Percentiles rank a stretch among this genome's conserved stretches.
phyloP scores from a whole-genome alignment of 2,888 invertebrate species.

The Cynaeus angustus region DNA sequence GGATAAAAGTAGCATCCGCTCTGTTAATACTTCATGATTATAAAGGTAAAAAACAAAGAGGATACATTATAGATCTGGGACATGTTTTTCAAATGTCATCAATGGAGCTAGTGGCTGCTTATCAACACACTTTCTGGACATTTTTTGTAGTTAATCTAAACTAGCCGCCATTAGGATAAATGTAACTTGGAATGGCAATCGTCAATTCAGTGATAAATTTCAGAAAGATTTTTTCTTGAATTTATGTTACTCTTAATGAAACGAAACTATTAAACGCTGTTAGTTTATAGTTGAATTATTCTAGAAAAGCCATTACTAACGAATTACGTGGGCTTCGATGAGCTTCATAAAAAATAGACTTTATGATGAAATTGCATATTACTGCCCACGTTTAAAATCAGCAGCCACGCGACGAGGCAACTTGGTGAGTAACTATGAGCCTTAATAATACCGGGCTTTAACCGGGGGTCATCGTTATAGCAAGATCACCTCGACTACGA shows the following conservation, averaged over 20 bases:
- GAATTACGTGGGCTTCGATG: constrained; percentile 31
- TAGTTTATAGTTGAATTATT: constrained; percentile 25
- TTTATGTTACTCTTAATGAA: constrained; percentile 16
- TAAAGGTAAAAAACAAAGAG: neutral
- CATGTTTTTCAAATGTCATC: neutral
- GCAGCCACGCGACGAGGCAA: constrained; percentile 39
- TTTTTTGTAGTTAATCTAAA: constrained; percentile 3
- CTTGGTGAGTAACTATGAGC: constrained; percentile 24
- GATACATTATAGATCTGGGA: neutral
- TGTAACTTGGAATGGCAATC: neutral
- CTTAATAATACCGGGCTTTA: constrained; percentile 34
- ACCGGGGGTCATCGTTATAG: constrained; percentile 35
- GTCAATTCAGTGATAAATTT: neutral
- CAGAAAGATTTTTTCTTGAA: constrained; percentile 3
- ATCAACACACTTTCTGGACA: neutral
- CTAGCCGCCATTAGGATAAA: neutral
- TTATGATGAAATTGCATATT: constrained; percentile 31
- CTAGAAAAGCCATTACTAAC: constrained; percentile 32
- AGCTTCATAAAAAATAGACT: constrained; percentile 30
- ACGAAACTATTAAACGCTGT: constrained; percentile 12
- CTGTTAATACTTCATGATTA: neutral
- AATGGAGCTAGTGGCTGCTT: neutral
- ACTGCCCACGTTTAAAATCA: constrained; percentile 29
- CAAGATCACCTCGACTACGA: constrained; percentile 36
- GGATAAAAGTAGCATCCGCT: neutral